Evolutionary conservation across 2,888 invertebrate genomes (phyloP).

Genomic region (Agrotis puta): DNA sequence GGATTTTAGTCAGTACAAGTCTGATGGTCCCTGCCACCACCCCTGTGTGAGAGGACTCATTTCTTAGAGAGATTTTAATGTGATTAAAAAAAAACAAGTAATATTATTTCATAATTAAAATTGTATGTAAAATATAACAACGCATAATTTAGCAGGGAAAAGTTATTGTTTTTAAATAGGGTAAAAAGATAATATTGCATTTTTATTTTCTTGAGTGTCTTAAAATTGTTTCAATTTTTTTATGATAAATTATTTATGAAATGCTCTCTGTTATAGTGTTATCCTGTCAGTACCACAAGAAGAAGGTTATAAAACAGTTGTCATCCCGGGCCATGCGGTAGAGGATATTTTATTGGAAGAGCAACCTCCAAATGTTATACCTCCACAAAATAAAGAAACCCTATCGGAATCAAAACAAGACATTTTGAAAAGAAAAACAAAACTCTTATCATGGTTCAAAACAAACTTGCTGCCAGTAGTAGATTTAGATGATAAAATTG

Average conservation of each 20-base stretch:
- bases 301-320: slow-evolving; percentile 71
- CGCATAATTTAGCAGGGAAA: too few species aligned
- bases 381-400: slow-evolving; percentile 64
- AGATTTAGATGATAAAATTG: slow-evolving; percentile 78
- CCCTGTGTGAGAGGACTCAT: too few species aligned
- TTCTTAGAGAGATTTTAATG: too few species aligned
- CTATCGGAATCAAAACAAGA: slow-evolving; percentile 60
- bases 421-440: slow-evolving; percentile 71
- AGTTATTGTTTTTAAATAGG: too few species aligned
- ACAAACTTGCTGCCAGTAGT: slow-evolving; percentile 78
- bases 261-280: slow-evolving; percentile 75
- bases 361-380: slow-evolving; percentile 57
- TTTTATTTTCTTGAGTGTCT: too few species aligned
- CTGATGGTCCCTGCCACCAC: too few species aligned
- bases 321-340: slow-evolving; percentile 84
- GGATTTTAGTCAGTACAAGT: too few species aligned
- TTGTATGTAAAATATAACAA: too few species aligned
- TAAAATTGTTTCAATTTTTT: background rate
- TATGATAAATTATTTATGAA: background rate
- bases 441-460: slow-evolving; percentile 81
- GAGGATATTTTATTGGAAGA: slow-evolving; percentile 69
- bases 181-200: too few species aligned
- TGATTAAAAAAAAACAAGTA: too few species aligned
- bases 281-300: slow-evolving; percentile 76
- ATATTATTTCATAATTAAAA: too few species aligned